phyloP scores from a whole-genome alignment of 1,140 invertebrate genomes.

The Microplitis demolitor region DNA sequence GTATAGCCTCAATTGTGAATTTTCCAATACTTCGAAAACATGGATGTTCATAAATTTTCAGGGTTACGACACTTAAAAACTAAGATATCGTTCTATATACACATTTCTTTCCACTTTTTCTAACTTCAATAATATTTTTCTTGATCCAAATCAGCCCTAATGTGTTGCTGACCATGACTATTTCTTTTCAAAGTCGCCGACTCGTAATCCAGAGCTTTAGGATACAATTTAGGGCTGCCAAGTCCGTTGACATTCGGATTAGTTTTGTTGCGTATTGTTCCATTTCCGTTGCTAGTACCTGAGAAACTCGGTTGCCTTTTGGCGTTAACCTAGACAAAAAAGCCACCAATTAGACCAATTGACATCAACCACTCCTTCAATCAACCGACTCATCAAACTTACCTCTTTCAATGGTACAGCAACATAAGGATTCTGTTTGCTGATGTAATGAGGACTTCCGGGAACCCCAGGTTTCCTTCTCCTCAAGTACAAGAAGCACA shows the following conservation, averaged over 20 bases:
- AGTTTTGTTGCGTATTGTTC: constrained; percentile 67
- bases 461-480: constrained; percentile 64
- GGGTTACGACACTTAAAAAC: too few relatives aligned
- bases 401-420: constrained; percentile 79
- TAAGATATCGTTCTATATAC: too few relatives aligned
- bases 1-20: too few relatives aligned
- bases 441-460: constrained; percentile 77
- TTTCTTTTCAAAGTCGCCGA: constrained; percentile 79
- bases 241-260: constrained; percentile 68
- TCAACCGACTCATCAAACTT: constrained; percentile 34
- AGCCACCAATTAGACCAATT: background rate
- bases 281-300: constrained; percentile 60
- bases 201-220: constrained; percentile 77
- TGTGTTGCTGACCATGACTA: constrained; percentile 67
- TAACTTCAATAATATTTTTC: constrained; percentile 63
- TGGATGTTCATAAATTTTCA: too few relatives aligned
- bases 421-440: constrained; percentile 82
- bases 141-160: constrained; percentile 65
- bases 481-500: constrained; percentile 58
- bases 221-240: constrained; percentile 68
- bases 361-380: too few relatives aligned
- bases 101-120: background rate
- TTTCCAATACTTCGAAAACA: too few relatives aligned
- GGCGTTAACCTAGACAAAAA: constrained; percentile 48
- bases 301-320: constrained; percentile 59